Evolutionary conservation across 2,797 vertebrate genomes (phyloP), one percentile per base, ranked within the genome.

Genomic region (Coilia nasus): DNA sequence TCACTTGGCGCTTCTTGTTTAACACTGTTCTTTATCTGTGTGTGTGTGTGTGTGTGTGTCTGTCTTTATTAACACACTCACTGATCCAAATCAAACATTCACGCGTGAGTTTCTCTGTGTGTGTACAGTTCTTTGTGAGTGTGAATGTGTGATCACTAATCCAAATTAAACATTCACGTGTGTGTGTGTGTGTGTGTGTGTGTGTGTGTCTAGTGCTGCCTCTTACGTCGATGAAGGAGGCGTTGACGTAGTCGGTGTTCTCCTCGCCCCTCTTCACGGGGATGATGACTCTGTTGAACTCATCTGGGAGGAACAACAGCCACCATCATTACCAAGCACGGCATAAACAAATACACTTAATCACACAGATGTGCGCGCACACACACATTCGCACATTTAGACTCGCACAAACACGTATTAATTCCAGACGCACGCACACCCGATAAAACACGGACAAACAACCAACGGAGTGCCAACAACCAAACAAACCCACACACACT

Each of bases 201-300:
- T 81, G 35, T 57, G 60, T 67, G 46, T 10, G 31, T 86, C 60
- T 54, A 85, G 81, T 31, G 0, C 4, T 31, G 44, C 62, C n/a
- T 25, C 98, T 98, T 93, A 99, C 98, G 14, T 99, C 98, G 87
- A 99, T 99, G 93, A 99, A 99, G 86, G 98, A 99, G 64, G 97
- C 97, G 0, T 99, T 99, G 84, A 99, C 96, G 0, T 99, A 99
- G 94, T 99, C 98, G 0, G 98, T 99, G 93, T 97, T 98, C 92
- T 99, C 98, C 89, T 99, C 98, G 15, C 98, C 98, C 87, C 98
- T 95, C 92, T 99, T 99, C 86, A 99, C 98, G 91, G 98, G 98
- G 95, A 99, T 98, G 95, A 99, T 99, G 88, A 99, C 98, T 93
- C 98, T 93, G 94, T 99, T 99, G 94, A 99, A 99, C 92, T 99